These are phyloP conservation scores for Hippopotamus amphibius DNA, from an alignment of 2,113 vertebrate species.

Conservation along the genomic window DNA sequence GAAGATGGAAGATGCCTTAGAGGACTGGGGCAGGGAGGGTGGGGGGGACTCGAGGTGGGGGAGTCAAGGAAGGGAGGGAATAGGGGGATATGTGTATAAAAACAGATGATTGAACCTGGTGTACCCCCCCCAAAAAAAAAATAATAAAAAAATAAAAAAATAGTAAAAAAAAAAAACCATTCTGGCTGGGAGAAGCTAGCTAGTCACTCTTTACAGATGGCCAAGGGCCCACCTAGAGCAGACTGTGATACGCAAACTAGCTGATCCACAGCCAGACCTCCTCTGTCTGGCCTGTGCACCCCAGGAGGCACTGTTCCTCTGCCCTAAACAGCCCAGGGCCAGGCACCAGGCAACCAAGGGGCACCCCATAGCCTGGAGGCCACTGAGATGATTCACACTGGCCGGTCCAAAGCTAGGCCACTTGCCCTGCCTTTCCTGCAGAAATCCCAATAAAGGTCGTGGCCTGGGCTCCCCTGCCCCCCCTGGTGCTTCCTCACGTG, in stretches of 20 bases:
- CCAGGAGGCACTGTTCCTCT: not conserved
- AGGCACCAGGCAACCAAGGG: not conserved
- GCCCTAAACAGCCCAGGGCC: not conserved
- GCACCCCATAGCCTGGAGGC: not conserved
- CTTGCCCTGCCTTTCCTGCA: not conserved
- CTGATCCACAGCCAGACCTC: not conserved
- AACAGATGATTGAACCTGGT: too few relatives aligned
- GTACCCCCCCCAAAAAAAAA: too few relatives aligned
- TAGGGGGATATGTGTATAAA: too few relatives aligned
- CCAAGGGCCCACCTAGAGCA: not conserved
- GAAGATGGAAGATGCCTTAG: too few relatives aligned
- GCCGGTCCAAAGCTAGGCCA: not conserved
- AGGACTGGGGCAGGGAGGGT: too few relatives aligned
- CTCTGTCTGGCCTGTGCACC: not conserved
- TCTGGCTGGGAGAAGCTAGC: not conserved
- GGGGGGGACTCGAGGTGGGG: too few relatives aligned
- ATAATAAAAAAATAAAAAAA: too few relatives aligned
- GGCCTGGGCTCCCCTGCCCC: not conserved
- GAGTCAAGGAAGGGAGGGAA: too few relatives aligned
- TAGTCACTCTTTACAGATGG: accelerated
- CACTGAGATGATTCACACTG: not conserved
- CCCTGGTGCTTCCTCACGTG: not conserved
- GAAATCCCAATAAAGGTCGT: not conserved
- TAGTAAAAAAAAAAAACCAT: too few relatives aligned
- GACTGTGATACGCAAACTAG: too few relatives aligned